Percentiles rank a stretch among this genome's conserved stretches.
Evolutionary conservation across 2,888 invertebrate genomes (phyloP).

Genomic region (Athalia circularis): DNA sequence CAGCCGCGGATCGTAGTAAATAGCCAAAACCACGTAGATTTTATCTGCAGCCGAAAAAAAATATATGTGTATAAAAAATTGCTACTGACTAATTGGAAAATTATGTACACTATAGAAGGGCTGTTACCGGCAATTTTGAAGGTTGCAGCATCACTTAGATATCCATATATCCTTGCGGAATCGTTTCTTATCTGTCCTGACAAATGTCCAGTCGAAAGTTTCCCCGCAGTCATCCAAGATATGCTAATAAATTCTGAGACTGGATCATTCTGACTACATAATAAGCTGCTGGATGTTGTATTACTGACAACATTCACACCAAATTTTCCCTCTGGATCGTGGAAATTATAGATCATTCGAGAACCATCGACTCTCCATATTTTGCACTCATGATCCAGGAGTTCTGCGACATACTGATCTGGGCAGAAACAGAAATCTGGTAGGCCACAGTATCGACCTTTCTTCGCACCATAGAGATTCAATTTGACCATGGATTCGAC

Average conservation of each 20-base stretch:
- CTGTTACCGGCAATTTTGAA: constrained; percentile 50
- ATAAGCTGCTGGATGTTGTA: constrained; percentile 54
- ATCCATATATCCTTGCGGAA: constrained; percentile 54
- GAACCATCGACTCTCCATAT: constrained; percentile 48
- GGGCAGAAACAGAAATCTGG: constrained; percentile 58
- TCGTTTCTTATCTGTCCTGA: constrained; percentile 41
- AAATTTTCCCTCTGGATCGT: constrained; percentile 52
- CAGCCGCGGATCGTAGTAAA: constrained; percentile 59
- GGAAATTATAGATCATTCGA: constrained; percentile 56
- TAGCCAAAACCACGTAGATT: constrained; percentile 61
- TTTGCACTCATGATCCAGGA: constrained; percentile 49
- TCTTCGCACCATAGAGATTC: constrained; percentile 56
- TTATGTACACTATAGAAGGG: neutral
- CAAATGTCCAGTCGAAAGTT: neutral
- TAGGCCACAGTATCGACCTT: constrained; percentile 60
- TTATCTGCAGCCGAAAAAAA: constrained; percentile 53
- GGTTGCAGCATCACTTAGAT: constrained; percentile 58
- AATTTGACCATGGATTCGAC: constrained; percentile 53
- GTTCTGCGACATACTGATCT: constrained; percentile 56
- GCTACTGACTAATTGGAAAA: neutral
- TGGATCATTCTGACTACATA: constrained; percentile 51
- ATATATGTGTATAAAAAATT: constrained; percentile 5
- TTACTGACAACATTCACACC: constrained; percentile 58
- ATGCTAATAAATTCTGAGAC: constrained; percentile 57
- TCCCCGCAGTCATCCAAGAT: constrained; percentile 55